Percentiles rank a stretch among this genome's conserved stretches.
phyloP scores from a whole-genome alignment of 2,888 invertebrate species.

The Candidula unifasciata region DNA sequence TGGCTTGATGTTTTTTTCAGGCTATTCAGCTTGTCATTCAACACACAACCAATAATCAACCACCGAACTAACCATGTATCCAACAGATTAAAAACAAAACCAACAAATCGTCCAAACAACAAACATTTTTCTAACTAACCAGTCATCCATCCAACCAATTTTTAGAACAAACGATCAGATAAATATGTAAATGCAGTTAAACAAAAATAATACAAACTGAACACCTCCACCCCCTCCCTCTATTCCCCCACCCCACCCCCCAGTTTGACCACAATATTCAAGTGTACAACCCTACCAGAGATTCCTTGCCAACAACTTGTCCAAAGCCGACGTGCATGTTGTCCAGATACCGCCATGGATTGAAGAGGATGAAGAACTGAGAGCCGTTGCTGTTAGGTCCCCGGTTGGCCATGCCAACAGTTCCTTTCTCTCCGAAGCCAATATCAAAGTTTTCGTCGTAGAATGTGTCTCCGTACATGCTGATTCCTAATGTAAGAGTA shows the following conservation, averaged over 20 bases:
- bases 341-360: conserved; percentile 76
- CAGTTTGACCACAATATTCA: neutral
- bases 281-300: conserved; percentile 45
- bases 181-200: too few relatives aligned
- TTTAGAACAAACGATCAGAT: too few relatives aligned
- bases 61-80: too few relatives aligned
- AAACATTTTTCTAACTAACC: too few relatives aligned
- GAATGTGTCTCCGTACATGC: conserved; percentile 77
- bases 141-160: too few relatives aligned
- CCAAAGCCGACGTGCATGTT: conserved; percentile 78
- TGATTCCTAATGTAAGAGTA: conserved; percentile 64
- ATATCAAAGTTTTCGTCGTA: conserved; percentile 76
- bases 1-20: too few relatives aligned
- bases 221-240: too few relatives aligned
- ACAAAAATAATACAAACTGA: too few relatives aligned
- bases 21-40: too few relatives aligned
- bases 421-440: conserved; percentile 75
- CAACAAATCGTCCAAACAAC: too few relatives aligned
- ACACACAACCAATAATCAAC: too few relatives aligned
- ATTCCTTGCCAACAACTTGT: conserved; percentile 70
- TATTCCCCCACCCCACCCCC: neutral
- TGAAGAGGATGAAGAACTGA: conserved; percentile 77
- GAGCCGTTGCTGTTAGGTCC: conserved; percentile 78
- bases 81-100: too few relatives aligned
- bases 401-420: conserved; percentile 78